These are phyloP conservation scores for Eutrigla gurnardus DNA, from an alignment of 2,797 vertebrate species.

Conservation along the genomic window DNA sequence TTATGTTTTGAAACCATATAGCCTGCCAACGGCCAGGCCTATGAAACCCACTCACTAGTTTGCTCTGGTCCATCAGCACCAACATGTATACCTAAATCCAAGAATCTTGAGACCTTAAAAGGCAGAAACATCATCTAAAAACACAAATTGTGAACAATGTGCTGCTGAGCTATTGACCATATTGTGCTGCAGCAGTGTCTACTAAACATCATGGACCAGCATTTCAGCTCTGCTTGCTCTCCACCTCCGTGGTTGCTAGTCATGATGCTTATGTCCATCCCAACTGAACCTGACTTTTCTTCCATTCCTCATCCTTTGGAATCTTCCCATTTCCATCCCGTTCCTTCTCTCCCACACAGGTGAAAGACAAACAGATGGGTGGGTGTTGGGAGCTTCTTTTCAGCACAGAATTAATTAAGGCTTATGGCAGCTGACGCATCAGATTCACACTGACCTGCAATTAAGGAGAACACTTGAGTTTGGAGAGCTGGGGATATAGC, in stretches of 20 bases:
- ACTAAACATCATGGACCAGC: conserved; percentile 1
- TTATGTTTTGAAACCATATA: too few relatives aligned
- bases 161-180: neutral
- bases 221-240: conserved; percentile 6
- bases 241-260: neutral
- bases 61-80: too few relatives aligned
- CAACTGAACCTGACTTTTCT: neutral
- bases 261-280: conserved; percentile 1
- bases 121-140: neutral
- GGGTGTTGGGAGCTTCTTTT: conserved; percentile 62
- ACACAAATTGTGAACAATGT: neutral
- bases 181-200: neutral
- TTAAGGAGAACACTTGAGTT: conserved; percentile 79
- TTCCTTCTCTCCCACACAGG: conserved; percentile 54
- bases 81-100: too few relatives aligned
- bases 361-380: conserved; percentile 77
- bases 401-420: conserved; percentile 78
- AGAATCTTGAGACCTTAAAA: neutral
- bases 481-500: conserved; percentile 53
- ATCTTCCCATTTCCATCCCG: neutral
- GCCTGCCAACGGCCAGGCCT: too few relatives aligned
- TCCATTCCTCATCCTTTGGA: neutral
- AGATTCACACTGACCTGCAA: conserved; percentile 79
- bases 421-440: conserved; percentile 76
- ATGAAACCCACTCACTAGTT: too few relatives aligned